These are phyloP conservation scores for Ambastaia sidthimunki DNA, from an alignment of 2,797 vertebrate species.

Conservation along the genomic window DNA sequence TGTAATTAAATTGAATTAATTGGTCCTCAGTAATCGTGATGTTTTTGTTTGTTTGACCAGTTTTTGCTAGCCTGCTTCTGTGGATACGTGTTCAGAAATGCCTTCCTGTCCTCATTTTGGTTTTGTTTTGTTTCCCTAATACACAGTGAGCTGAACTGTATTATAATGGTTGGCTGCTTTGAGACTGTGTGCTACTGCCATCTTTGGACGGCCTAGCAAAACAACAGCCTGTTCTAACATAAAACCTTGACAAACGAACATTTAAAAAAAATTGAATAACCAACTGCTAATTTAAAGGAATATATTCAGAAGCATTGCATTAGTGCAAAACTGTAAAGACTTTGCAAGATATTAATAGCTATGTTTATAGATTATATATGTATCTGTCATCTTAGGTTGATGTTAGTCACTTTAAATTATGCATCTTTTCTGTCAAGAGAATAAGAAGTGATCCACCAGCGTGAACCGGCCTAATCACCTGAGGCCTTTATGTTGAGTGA, in stretches of 20 bases:
- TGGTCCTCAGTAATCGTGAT: slow-evolving; percentile 65
- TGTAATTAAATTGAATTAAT: slow-evolving; percentile 77
- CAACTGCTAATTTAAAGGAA: neutral
- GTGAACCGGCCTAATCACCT: slow-evolving; percentile 40
- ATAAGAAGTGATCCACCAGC: slow-evolving; percentile 35
- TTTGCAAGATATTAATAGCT: neutral
- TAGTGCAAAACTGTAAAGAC: neutral
- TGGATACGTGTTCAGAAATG: slow-evolving; percentile 57
- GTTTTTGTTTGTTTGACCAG: slow-evolving; percentile 55
- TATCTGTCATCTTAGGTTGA: slow-evolving; percentile 7
- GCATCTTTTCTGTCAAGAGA: slow-evolving; percentile 17
- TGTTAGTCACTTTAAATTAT: slow-evolving; percentile 19
- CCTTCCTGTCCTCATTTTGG: slow-evolving; percentile 71
- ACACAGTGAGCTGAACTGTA: neutral
- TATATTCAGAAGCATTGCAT: neutral
- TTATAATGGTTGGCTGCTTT: slow-evolving; percentile 41
- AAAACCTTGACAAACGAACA: neutral
- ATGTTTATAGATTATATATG: slow-evolving; percentile 5
- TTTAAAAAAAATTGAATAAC: neutral
- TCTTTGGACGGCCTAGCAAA: slow-evolving; percentile 72
- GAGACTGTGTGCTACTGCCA: slow-evolving; percentile 79
- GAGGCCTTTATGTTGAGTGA: slow-evolving; percentile 46
- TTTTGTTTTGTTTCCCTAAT: slow-evolving; percentile 47
- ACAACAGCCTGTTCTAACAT: slow-evolving; percentile 59
- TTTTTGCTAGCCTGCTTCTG: slow-evolving; percentile 34